Evolutionary conservation across 64 coral and sea anemone species (phyloP).

Genomic region (Cladopsammia gracilis): DNA sequence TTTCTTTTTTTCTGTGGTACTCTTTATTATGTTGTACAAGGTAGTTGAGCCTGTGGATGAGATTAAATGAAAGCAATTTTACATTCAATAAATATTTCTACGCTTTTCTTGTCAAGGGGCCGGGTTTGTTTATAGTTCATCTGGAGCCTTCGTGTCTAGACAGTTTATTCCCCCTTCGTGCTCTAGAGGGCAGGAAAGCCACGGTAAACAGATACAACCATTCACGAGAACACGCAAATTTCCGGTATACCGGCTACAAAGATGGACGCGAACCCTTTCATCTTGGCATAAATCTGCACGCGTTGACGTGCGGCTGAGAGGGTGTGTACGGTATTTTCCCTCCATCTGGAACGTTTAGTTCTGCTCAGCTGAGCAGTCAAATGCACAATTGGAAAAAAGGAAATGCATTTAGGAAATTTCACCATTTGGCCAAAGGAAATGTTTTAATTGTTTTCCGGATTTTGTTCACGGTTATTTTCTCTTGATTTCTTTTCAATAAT

Average conservation of each 20-base stretch:
- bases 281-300: not conserved
- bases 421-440: not conserved
- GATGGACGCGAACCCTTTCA: slow-evolving; percentile 5
- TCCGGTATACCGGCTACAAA: not conserved
- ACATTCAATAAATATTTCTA: not conserved
- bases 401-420: slow-evolving; percentile 25
- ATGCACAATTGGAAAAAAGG: not conserved
- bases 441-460: not conserved
- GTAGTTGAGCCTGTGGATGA: too few species aligned
- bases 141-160: slow-evolving; percentile 35
- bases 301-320: not conserved
- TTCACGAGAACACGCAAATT: slow-evolving; percentile 18
- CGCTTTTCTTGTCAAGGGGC: not conserved
- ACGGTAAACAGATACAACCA: slow-evolving; percentile 12
- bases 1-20: too few species aligned
- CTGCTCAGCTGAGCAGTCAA: not conserved
- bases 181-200: not conserved
- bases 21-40: too few species aligned
- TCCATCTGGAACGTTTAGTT: slow-evolving; percentile 8
- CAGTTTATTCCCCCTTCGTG: slow-evolving; percentile 1
- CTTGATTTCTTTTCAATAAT: too few species aligned
- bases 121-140: slow-evolving; percentile 2
- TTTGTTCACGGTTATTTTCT: not conserved
- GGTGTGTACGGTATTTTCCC: not conserved
- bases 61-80: too few species aligned